Evolutionary conservation across 2,113 vertebrate species (phyloP).

Genomic region (Carassius gibelio): DNA sequence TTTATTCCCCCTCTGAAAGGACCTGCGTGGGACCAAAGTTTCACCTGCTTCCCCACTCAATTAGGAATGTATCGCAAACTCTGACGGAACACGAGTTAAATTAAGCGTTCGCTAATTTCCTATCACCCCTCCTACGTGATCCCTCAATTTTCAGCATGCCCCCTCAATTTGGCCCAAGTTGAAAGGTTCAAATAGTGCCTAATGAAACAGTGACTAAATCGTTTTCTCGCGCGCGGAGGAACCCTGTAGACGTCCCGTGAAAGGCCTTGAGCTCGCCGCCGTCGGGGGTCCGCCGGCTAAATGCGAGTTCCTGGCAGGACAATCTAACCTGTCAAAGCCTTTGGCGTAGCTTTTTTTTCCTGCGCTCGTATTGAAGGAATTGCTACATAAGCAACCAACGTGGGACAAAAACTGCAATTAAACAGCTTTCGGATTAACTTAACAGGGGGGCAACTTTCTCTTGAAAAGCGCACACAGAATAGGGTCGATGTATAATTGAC

Average conservation of each 20-base stretch:
- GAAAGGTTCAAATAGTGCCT: conserved; percentile 98
- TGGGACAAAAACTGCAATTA: conserved; percentile 83
- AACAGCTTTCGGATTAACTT: conserved; percentile 77
- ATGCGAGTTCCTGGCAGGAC: conserved; percentile 76
- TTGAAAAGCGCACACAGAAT: conserved; percentile 73
- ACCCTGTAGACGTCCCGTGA: conserved; percentile 83
- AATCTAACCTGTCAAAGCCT: conserved; percentile 80
- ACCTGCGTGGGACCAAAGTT: conserved; percentile 90
- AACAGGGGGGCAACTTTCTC: conserved; percentile 64
- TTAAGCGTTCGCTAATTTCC: conserved; percentile 98
- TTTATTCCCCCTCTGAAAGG: conserved; percentile 92
- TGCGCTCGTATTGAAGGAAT: conserved; percentile 69
- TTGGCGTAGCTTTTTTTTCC: conserved; percentile 67
- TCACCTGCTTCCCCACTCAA: conserved; percentile 99
- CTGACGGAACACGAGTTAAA: conserved; percentile 98
- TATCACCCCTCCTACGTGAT: conserved; percentile 91
- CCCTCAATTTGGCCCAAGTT: conserved; percentile 96
- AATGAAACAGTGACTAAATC: conserved; percentile 97
- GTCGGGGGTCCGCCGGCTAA: conserved; percentile 73
- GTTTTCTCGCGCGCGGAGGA: conserved; percentile 79
- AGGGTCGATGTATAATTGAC: conserved; percentile 55
- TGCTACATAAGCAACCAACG: conserved; percentile 79
- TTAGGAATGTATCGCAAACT: conserved; percentile 99
- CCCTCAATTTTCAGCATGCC: conserved; percentile 88
- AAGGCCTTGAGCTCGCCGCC: conserved; percentile 75